Percentiles rank a stretch among this genome's conserved stretches.
phyloP scores from a whole-genome alignment of 2,113 vertebrate species.

The Protomyctophum bolini region DNA sequence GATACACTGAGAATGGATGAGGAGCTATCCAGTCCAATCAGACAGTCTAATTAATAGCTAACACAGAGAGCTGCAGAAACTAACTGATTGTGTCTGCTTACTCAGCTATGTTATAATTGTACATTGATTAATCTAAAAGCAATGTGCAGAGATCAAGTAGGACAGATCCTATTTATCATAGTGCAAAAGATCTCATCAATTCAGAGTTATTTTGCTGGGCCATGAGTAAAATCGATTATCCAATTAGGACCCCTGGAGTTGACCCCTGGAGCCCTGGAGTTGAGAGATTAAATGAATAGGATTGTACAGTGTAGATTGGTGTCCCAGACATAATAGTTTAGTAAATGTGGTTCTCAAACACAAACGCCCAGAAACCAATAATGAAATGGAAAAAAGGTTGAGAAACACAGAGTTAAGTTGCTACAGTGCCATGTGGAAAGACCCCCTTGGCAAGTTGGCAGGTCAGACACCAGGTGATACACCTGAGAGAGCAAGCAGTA shows the following conservation, averaged over 20 bases:
- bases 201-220: not conserved
- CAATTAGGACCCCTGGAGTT: no score
- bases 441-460: no score
- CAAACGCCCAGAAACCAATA: no score
- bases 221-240: not conserved
- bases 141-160: not conserved
- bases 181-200: not conserved
- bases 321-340: no score
- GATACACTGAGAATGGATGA: no score
- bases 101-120: not conserved
- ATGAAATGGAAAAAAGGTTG: not conserved
- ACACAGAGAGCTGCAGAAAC: conserved; percentile 17
- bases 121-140: conserved; percentile 8
- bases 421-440: no score
- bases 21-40: not conserved
- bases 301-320: no score
- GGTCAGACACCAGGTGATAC: not conserved
- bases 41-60: conserved; percentile 21
- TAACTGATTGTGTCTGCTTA: conserved; percentile 6
- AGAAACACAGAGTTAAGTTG: not conserved
- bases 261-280: no score
- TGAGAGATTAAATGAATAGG: no score
- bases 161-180: not conserved
- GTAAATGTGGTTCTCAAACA: no score
- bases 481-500: not conserved